Percentiles rank a stretch among this genome's conserved stretches.
phyloP scores from a whole-genome alignment of 2,797 vertebrate species.

The Eulemur rubriventer region DNA sequence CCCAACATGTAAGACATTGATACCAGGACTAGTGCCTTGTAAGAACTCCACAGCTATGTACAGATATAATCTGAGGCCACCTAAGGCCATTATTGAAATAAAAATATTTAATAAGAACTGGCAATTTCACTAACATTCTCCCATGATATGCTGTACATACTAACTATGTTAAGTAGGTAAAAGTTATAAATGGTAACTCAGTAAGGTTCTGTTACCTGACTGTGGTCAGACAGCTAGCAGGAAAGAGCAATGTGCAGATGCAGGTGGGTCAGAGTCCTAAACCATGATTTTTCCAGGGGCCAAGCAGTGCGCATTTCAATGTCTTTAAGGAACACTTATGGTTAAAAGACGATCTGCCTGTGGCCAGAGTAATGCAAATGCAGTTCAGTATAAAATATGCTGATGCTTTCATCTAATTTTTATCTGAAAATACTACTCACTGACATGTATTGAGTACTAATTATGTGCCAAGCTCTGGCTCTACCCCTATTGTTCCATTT shows the following conservation, averaged over 20 bases:
- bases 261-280: not conserved
- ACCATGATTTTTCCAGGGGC: not conserved
- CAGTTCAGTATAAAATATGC: not conserved
- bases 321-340: not conserved
- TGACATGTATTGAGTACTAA: not conserved
- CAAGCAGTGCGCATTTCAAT: not conserved
- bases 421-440: not conserved
- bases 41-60: not conserved
- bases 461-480: not conserved
- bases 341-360: not conserved
- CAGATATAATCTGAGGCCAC: not conserved
- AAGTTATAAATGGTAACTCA: not conserved
- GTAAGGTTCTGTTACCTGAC: not conserved
- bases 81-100: not conserved
- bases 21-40: not conserved
- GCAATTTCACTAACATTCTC: not conserved
- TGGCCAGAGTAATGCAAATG: not conserved
- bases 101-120: conserved; percentile 7
- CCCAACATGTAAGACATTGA: not conserved
- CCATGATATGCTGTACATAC: not conserved
- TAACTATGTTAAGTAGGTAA: not conserved
- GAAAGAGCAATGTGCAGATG: not conserved
- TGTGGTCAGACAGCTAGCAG: not conserved
- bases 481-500: not conserved
- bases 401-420: not conserved